These are phyloP conservation scores for Cynopterus brachyotis DNA, from an alignment of 2,113 vertebrate species.

Conservation along the genomic window DNA sequence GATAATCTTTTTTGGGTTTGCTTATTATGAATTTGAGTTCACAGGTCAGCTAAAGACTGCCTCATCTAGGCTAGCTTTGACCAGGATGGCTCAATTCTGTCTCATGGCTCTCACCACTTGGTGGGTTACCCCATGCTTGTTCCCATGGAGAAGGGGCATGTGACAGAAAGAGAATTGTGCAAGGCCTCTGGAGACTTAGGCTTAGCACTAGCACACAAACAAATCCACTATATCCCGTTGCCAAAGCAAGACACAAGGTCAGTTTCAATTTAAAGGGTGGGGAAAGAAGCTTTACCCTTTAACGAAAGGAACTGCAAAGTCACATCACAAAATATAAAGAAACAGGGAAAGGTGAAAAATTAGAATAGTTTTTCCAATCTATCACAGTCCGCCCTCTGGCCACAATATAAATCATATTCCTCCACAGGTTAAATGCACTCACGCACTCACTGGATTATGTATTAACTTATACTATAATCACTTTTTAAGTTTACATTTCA, in stretches of 20 bases:
- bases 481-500: conserved; percentile 46
- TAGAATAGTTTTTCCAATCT: neutral
- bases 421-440: neutral
- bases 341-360: neutral
- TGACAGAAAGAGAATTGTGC: neutral
- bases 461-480: conserved; percentile 35
- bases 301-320: neutral
- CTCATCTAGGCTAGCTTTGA: neutral
- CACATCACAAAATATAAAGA: neutral
- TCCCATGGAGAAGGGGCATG: neutral
- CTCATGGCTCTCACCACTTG: neutral
- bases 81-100: neutral
- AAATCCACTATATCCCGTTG: neutral
- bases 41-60: neutral
- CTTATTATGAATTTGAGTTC: neutral
- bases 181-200: neutral
- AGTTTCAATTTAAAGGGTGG: neutral
- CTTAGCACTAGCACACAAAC: neutral
- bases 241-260: neutral
- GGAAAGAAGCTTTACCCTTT: neutral
- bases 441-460: conserved; percentile 14
- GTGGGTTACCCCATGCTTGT: neutral
- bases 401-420: neutral
- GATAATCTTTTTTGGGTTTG: neutral
- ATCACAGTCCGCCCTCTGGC: neutral